Percentiles rank a stretch among this genome's conserved stretches.
Evolutionary conservation across 1,140 invertebrate genomes (phyloP).

Genomic region (Drosophila ercepeae): DNA sequence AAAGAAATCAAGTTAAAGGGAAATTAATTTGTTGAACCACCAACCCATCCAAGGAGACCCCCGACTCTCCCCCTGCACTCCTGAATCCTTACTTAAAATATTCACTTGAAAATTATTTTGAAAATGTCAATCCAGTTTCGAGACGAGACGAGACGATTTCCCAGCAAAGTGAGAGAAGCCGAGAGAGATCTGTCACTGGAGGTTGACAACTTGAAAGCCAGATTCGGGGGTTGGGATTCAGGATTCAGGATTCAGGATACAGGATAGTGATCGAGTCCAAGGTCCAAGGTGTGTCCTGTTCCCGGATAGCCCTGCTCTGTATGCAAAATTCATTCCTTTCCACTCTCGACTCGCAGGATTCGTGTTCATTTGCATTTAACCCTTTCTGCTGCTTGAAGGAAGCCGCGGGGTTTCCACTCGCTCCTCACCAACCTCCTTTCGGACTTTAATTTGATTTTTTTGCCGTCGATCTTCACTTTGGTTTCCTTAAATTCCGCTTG

Average conservation of each 20-base stretch:
- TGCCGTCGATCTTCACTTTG: constrained; percentile 5
- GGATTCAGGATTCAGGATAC: constrained; percentile 3
- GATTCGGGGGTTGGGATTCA: constrained; percentile 5
- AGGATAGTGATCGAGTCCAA: constrained; percentile 10
- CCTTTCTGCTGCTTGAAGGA: constrained; percentile 36
- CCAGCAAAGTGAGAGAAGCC: neutral
- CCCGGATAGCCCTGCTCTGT: constrained; percentile 31
- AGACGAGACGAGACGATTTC: neutral
- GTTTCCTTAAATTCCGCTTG: constrained; percentile 11
- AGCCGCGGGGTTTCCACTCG: constrained; percentile 54
- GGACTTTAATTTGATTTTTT: constrained; percentile 6
- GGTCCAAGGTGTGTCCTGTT: constrained; percentile 54
- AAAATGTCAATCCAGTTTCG: constrained; percentile 28
- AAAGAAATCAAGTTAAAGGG: constrained; percentile 47
- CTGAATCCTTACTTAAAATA: neutral
- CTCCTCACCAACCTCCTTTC: constrained; percentile 28
- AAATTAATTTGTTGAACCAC: constrained; percentile 55
- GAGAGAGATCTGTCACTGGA: constrained; percentile 54
- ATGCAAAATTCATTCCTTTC: neutral
- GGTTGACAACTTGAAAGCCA: constrained; percentile 36
- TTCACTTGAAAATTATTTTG: neutral
- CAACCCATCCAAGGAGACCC: constrained; percentile 20
- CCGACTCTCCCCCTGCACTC: neutral
- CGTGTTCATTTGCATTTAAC: constrained; percentile 71
- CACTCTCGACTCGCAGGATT: neutral